phyloP scores from a whole-genome alignment of 2,888 invertebrate genomes.

The Melieria crassipennis region DNA sequence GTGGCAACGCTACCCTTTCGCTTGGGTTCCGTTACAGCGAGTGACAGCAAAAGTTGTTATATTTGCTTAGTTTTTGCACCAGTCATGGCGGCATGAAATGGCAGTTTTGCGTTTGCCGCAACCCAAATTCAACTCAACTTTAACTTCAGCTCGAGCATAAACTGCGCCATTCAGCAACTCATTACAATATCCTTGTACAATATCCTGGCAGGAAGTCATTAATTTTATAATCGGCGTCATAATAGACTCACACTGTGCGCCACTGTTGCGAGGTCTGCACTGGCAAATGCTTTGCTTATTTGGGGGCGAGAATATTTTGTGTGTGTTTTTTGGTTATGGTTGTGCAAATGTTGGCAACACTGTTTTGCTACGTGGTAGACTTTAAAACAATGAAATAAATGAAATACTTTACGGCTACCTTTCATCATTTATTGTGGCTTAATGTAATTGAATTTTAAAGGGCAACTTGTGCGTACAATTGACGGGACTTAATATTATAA shows the following conservation, averaged over 20 bases:
- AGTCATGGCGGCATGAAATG: constrained; percentile 51
- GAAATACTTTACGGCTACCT: too few species aligned
- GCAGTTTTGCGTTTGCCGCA: constrained; percentile 51
- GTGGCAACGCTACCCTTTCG: too few species aligned
- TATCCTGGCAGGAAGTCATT: constrained; percentile 54
- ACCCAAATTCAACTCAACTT: not conserved
- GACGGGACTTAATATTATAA: too few species aligned
- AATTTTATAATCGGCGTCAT: constrained; percentile 60
- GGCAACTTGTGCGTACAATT: too few species aligned
- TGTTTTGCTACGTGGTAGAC: not conserved
- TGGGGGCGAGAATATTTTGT: not conserved
- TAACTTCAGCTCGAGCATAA: not conserved
- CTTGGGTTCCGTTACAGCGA: too few species aligned
- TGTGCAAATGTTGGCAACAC: not conserved
- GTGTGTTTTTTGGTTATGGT: not conserved
- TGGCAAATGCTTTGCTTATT: too few species aligned
- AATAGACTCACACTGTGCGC: not conserved
- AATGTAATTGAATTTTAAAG: too few species aligned
- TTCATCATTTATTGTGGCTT: too few species aligned
- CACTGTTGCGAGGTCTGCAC: too few species aligned
- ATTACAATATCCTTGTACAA: constrained; percentile 22
- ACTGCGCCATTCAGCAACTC: not conserved
- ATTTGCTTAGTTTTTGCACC: too few species aligned
- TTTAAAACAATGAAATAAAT: too few species aligned
- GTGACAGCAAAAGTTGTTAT: too few species aligned